phyloP scores from a whole-genome alignment of 2,113 vertebrate genomes.

The Carettochelys insculpta region DNA sequence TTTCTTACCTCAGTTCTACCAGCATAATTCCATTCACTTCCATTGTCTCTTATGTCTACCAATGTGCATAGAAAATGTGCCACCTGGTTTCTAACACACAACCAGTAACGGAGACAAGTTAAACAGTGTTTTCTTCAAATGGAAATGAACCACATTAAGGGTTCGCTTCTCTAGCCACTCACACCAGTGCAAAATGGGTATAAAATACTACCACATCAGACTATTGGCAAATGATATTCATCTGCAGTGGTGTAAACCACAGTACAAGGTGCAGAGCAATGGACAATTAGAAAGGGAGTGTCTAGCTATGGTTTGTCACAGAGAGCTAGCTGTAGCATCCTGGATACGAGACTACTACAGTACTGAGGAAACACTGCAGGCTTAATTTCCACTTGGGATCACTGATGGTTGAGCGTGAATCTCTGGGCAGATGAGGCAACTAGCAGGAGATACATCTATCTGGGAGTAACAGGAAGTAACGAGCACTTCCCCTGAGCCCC shows the following conservation, averaged over 20 bases:
- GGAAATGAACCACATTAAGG: fast-evolving
- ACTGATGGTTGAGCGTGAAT: too few relatives aligned
- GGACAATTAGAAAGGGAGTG: not conserved
- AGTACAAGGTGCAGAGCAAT: not conserved
- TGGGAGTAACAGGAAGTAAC: too few relatives aligned
- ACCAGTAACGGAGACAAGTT: not conserved
- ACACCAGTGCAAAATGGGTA: not conserved
- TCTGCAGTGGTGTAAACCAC: not conserved
- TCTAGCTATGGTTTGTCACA: not conserved
- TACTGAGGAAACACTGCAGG: too few relatives aligned
- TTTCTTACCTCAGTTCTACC: not conserved
- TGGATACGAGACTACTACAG: too few relatives aligned
- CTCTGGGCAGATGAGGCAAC: too few relatives aligned
- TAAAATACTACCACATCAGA: not conserved
- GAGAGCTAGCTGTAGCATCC: too few relatives aligned
- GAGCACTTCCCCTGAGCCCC: too few relatives aligned
- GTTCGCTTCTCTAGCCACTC: not conserved
- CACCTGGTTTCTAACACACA: not conserved
- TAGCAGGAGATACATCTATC: too few relatives aligned
- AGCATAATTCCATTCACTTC: not conserved
- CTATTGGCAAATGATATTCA: not conserved
- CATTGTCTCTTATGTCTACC: not conserved
- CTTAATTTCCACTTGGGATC: too few relatives aligned
- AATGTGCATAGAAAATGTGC: not conserved
- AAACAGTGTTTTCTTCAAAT: fast-evolving